Percentiles rank a stretch among this genome's conserved stretches.
Conservation (phyloP, 2,113 vertebrate species). For the Carollia perspicillata region DNA sequence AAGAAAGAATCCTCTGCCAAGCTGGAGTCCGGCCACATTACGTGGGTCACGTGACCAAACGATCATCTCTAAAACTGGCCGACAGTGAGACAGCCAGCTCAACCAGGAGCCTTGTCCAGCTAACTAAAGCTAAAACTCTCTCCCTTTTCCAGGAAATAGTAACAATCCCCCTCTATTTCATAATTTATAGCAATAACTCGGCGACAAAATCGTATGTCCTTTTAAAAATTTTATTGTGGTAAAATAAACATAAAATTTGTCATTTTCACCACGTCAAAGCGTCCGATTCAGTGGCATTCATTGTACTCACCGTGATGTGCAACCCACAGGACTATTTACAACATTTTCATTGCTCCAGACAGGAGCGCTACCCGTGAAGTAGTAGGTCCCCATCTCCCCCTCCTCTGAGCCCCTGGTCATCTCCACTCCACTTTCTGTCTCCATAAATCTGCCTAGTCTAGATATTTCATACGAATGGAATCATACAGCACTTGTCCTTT, state of each 20-base stretch:
- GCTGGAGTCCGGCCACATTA: too few relatives aligned
- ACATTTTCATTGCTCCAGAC: neutral
- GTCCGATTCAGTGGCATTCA: neutral
- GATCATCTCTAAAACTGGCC: too few relatives aligned
- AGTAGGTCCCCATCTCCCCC: neutral
- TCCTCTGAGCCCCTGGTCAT: too few relatives aligned
- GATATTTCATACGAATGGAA: too few relatives aligned
- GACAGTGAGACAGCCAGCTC: too few relatives aligned
- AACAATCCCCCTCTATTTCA: neutral
- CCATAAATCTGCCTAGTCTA: too few relatives aligned
- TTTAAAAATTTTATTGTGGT: neutral
- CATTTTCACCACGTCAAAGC: neutral
- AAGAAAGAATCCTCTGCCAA: too few relatives aligned
- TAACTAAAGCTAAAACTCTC: too few relatives aligned
- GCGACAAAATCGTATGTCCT: neutral
- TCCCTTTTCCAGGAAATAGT: neutral
- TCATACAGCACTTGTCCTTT: neutral
- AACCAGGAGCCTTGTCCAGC: too few relatives aligned
- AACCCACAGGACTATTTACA: neutral
- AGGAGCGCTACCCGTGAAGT: neutral
- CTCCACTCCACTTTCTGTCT: too few relatives aligned
- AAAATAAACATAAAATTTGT: constrained; percentile 24
- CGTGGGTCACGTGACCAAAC: too few relatives aligned
- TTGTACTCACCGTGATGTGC: neutral
- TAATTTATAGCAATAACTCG: neutral